Base-by-base conservation (phyloP, 2,888 invertebrate genomes). In the Ischnura elegans region DNA sequence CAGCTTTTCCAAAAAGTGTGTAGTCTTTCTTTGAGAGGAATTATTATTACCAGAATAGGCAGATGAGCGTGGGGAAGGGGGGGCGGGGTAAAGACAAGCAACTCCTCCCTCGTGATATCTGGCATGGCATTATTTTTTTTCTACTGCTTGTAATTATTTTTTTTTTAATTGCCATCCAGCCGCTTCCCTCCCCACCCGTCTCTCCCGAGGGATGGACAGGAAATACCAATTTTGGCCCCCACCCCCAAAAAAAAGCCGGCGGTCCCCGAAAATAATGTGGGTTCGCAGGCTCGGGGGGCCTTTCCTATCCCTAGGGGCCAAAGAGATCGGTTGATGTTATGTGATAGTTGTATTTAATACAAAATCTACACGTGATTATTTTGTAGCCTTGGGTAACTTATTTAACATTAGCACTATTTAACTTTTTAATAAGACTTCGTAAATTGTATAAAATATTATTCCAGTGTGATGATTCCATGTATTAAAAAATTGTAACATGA, bases 321-420 rank as follows among this genome's bases (percentile, higher is more conserved):
- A 94, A 94, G 94, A 94, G 94, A 94, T 94, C 94, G 94, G 95
- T 94, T 94, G 94, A 94, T 94, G 94, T 95, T 95, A 95, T 95
- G 95, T 95, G 95, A 95, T 95, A 95, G 95, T 94, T 94, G 95
- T 95, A 95, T 94, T 94, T 95, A 95, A 95, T 95, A 95, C 95
- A 94, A 95, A 95, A 94, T 95, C 95, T 95, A 95, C 94, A 95
- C 95, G 95, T 95, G 94, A 95, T 95, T 95, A 94, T 94, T 95
- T 95, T 95, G 94, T 95, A 95, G 95, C 95, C 95, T 95, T 95
- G 94, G 94, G 94, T 95, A 94, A 94, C 95, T 95, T 95, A 95
- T 95, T 95, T 95, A 94, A 95, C 94, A 94, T 94, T 95, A 95
- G 95, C 94, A 94, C 94, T 95, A 94, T 94, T 93, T 94, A 94